These are phyloP conservation scores for Phanerotoma sp. DNA, from an alignment of 2,888 invertebrate genomes.

Conservation along the genomic window DNA sequence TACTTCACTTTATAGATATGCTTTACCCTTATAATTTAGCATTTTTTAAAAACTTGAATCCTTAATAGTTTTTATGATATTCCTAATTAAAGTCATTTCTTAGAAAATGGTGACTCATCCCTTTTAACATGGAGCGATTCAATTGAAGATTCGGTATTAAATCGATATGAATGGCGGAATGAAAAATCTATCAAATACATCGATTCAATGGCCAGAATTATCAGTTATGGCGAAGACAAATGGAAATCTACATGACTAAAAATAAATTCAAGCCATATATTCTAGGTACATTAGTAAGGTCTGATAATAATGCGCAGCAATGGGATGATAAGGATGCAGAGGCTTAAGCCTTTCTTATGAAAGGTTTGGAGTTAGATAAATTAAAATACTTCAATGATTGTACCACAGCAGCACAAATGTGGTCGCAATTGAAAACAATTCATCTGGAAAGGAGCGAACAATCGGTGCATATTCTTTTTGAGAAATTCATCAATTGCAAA, in stretches of 20 bases:
- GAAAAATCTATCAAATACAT: slow-evolving; percentile 23
- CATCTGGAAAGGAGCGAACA: slow-evolving; percentile 16
- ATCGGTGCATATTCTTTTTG: background rate
- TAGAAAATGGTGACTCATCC: too few species aligned
- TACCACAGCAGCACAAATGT: slow-evolving; percentile 11
- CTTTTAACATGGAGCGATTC: too few species aligned
- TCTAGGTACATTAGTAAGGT: background rate
- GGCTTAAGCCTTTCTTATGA: slow-evolving; percentile 25
- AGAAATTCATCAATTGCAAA: background rate
- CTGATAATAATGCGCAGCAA: background rate
- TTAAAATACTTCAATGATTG: slow-evolving; percentile 22
- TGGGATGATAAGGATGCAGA: slow-evolving; percentile 25
- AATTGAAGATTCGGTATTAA: too few species aligned
- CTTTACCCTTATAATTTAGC: too few species aligned
- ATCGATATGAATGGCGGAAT: slow-evolving; percentile 25
- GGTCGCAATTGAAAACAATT: slow-evolving; percentile 8
- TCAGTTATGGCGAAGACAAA: slow-evolving; percentile 26
- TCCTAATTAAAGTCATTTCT: too few species aligned
- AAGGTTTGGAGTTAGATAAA: slow-evolving; percentile 26
- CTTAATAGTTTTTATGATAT: too few species aligned
- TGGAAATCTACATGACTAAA: slow-evolving; percentile 25
- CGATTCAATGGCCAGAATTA: slow-evolving; percentile 25
- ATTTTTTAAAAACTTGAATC: too few species aligned
- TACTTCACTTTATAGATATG: too few species aligned
- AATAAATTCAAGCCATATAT: slow-evolving; percentile 20